phyloP scores from a whole-genome alignment of 2,888 invertebrate species.

The Stenurella melanura region DNA sequence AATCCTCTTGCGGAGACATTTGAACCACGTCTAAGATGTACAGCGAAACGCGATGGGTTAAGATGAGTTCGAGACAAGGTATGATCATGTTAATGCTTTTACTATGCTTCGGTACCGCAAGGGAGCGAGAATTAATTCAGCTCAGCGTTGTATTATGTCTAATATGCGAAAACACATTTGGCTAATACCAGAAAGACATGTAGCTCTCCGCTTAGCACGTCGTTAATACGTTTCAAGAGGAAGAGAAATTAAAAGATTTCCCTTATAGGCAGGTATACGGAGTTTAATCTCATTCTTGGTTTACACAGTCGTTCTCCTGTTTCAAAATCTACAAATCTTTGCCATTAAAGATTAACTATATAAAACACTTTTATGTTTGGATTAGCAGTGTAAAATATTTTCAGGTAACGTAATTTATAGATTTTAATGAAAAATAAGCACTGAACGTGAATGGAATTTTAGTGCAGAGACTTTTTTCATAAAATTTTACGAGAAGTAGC shows the following conservation, averaged over 20 bases:
- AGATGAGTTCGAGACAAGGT: slow-evolving; percentile 71
- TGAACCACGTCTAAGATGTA: slow-evolving; percentile 71
- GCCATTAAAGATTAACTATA: background rate
- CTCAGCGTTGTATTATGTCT: slow-evolving; percentile 71
- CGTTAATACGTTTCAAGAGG: slow-evolving; percentile 41
- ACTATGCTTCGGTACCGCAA: slow-evolving; percentile 72
- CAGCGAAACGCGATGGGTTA: slow-evolving; percentile 70
- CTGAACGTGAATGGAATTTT: no score
- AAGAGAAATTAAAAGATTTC: slow-evolving; percentile 46
- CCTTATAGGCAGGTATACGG: slow-evolving; percentile 29
- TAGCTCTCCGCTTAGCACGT: slow-evolving; percentile 48
- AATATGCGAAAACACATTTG: slow-evolving; percentile 73
- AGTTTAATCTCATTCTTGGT: slow-evolving; percentile 36
- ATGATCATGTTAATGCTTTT: slow-evolving; percentile 74
- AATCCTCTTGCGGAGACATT: slow-evolving; percentile 73
- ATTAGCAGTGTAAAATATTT: background rate
- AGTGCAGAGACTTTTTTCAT: no score
- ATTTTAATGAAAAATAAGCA: no score
- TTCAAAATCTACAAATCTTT: slow-evolving; percentile 23
- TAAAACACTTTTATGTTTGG: background rate
- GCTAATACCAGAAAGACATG: slow-evolving; percentile 66
- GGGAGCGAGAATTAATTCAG: slow-evolving; percentile 71
- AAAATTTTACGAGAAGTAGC: no score
- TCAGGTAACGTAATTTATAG: no score
- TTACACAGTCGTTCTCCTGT: slow-evolving; percentile 17